Evolutionary conservation across 2,888 invertebrate genomes (phyloP).

Genomic region (Heteropelma amictum): DNA sequence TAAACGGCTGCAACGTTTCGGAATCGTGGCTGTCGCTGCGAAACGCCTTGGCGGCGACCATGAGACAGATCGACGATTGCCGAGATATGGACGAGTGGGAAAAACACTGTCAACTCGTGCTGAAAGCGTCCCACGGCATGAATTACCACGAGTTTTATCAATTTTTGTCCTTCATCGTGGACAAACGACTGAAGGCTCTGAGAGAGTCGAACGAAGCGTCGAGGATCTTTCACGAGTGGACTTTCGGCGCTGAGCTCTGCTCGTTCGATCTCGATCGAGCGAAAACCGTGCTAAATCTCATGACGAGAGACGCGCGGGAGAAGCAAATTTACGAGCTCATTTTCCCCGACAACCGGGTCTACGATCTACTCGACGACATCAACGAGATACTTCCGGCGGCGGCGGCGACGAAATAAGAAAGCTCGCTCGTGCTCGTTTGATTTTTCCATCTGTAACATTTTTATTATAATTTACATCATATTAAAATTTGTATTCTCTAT

Average conservation of each 20-base stretch:
- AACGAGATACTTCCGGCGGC: not conserved
- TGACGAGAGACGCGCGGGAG: conserved; percentile 73
- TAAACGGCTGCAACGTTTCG: conserved; percentile 92
- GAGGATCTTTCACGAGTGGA: conserved; percentile 75
- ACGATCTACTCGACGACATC: conserved; percentile 40
- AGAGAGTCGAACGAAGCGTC: conserved; percentile 66
- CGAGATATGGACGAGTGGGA: conserved; percentile 86
- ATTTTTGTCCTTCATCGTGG: conserved; percentile 83
- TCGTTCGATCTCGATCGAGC: conserved; percentile 78
- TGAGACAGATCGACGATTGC: conserved; percentile 90
- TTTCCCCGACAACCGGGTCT: conserved; percentile 45
- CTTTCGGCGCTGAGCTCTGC: conserved; percentile 78
- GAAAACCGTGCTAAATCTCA: conserved; percentile 76
- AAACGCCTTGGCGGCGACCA: conserved; percentile 83
- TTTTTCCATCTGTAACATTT: conserved; percentile 57
- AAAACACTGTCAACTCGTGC: conserved; percentile 89
- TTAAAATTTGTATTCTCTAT: conserved; percentile 59
- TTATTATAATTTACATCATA: conserved; percentile 57
- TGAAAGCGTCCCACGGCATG: conserved; percentile 88
- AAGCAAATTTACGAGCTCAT: conserved; percentile 63
- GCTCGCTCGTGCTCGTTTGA: conserved; percentile 24
- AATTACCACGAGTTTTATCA: conserved; percentile 85
- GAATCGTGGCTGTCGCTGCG: conserved; percentile 86
- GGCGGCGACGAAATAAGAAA: not conserved
- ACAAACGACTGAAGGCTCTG: conserved; percentile 80